Percentiles rank a stretch among this genome's conserved stretches.
Evolutionary conservation across 2,797 vertebrate genomes (phyloP).

Genomic region (Channa striata): DNA sequence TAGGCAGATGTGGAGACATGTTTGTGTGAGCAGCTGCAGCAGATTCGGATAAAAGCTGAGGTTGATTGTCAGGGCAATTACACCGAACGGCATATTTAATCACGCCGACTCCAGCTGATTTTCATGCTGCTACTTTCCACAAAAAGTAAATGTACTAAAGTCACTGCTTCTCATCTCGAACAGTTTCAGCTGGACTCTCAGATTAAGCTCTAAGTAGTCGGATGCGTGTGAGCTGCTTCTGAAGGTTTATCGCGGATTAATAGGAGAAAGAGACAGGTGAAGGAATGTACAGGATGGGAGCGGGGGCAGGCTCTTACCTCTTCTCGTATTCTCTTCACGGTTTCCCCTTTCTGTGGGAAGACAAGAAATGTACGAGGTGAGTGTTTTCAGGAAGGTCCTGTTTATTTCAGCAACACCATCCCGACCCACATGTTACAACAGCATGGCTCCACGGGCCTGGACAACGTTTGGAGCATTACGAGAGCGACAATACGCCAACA

Average conservation of each 20-base stretch:
- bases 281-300: neutral
- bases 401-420: too few relatives aligned
- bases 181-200: neutral
- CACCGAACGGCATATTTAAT: neutral
- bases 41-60: neutral
- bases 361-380: conserved; percentile 2
- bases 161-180: neutral
- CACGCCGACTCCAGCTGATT: neutral
- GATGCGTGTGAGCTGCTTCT: conserved; percentile 11
- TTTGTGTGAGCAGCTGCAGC: neutral
- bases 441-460: too few relatives aligned
- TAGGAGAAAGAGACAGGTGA: neutral
- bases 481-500: too few relatives aligned
- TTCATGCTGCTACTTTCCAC: neutral
- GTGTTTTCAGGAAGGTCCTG: too few relatives aligned
- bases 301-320: conserved; percentile 85
- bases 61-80: neutral
- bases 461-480: too few relatives aligned
- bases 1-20: neutral
- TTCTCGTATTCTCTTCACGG: conserved; percentile 96
- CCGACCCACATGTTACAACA: too few relatives aligned
- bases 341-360: conserved; percentile 94
- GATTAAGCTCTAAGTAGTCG: neutral
- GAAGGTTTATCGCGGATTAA: neutral
- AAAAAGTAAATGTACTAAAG: neutral